A percentile compares a stretch with the other conserved stretches of the same genome.
Evolutionary conservation across 2,113 vertebrate species (phyloP).

Genomic region (Aphelocoma coerulescens): DNA sequence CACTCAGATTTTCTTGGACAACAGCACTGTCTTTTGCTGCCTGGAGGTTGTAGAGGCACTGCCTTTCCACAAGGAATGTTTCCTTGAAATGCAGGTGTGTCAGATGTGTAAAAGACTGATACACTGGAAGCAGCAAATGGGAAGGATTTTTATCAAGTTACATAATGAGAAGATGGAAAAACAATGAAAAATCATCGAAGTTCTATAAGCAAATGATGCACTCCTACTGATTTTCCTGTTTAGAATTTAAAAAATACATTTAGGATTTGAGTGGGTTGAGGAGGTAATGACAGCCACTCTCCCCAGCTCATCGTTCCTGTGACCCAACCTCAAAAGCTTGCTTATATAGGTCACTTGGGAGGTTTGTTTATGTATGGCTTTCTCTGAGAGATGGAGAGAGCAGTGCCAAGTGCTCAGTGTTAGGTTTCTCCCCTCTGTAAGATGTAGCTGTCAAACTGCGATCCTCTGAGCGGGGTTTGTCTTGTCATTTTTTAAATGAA

Average conservation of each 20-base stretch:
- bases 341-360: neutral
- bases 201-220: neutral
- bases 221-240: neutral
- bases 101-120: neutral
- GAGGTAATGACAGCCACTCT: neutral
- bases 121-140: neutral
- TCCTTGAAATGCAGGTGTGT: neutral
- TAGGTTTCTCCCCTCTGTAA: neutral
- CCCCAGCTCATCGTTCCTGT: neutral
- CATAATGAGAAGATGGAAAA: neutral
- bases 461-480: neutral
- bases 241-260: neutral
- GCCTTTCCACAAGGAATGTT: neutral
- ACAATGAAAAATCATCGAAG: neutral
- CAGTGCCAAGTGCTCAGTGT: neutral
- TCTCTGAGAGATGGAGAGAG: neutral
- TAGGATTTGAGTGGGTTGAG: neutral
- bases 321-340: neutral
- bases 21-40: neutral
- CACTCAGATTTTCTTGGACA: neutral
- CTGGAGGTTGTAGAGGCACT: neutral
- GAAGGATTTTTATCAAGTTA: neutral
- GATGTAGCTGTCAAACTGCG: fast-evolving
- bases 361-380: neutral
- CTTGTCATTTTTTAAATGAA: neutral